Base-by-base conservation (phyloP, 1,140 invertebrate genomes). In the Neocloeon triangulifer region DNA sequence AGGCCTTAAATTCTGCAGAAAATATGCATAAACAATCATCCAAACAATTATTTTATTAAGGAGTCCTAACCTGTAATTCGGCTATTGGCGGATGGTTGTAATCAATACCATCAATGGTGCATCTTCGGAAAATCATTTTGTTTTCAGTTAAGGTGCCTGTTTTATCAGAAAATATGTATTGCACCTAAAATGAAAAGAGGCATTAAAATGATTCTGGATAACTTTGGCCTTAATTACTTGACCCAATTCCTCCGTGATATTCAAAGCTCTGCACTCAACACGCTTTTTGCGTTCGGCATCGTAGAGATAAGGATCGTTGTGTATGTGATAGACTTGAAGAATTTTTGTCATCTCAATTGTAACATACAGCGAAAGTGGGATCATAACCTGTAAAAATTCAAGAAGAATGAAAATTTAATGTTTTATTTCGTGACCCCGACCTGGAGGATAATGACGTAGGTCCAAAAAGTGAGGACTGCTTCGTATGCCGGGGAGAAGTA, bases 111-210 rank as follows among this genome's bases (percentile, higher is more conserved):
- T 69, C 75, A 9, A 96, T 76, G 0, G 77, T 71, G 50, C 89
- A 95, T 28, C 78, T 61, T 25, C 81, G 62, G 51, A 97, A 96
- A 35, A 92, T 65, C 91, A 96, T 96, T 52, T 86, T 80, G 50
- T 97, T 97, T 52, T 96, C 89, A 6, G 92, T 97, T 12, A 97
- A 55, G 2, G 91, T 97, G 5, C 92, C 91, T 2, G 91, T 97
- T 53, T 96, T 96, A 50, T 97, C 92, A 7, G 82, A 94, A 58
- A 97, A 95, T 27, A 97, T 66, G 48, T 95, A 95, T 46, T 89
- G 78, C 17, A 97, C 73, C 62, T 72, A 45, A 6, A 43, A 44
- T 19, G 19, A 32, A 36, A 28, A 43, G 36, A 30, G 25, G 10
- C 5, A 18, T 29, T 30, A 8, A 29, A 14, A 29, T 2, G 10